phyloP scores from a whole-genome alignment of 2,113 vertebrate genomes.

The Lepisosteus osseus region DNA sequence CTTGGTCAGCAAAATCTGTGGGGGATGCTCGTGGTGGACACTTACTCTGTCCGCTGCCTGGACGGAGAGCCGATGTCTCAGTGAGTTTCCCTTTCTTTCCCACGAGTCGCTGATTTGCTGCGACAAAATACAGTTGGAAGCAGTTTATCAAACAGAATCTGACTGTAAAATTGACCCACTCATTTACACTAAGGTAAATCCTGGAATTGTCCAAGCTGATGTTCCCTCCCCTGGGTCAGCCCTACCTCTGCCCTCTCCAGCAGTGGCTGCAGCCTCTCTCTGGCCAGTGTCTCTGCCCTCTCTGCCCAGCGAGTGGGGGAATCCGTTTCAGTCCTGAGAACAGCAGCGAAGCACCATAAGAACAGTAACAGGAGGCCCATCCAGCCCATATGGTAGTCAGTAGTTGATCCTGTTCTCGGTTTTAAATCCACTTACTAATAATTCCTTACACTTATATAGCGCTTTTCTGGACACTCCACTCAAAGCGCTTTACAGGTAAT shows the following conservation, averaged over 20 bases:
- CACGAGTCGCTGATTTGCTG: conserved; percentile 40
- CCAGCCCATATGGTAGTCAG: no score
- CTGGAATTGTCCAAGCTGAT: no score
- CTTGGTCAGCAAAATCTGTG: no score
- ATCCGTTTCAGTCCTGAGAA: conserved; percentile 51
- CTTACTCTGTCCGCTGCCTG: conserved; percentile 47
- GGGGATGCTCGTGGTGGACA: neutral
- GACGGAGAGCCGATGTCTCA: conserved; percentile 38
- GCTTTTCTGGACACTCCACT: no score
- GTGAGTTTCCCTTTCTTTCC: conserved; percentile 27
- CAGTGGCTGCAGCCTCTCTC: conserved; percentile 46
- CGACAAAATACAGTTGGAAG: conserved; percentile 15
- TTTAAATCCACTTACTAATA: no score
- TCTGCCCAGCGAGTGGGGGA: conserved; percentile 51
- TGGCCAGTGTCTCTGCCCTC: conserved; percentile 46
- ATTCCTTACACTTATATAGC: no score
- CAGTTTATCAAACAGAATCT: neutral
- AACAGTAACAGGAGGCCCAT: neutral
- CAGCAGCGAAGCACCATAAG: conserved; percentile 26
- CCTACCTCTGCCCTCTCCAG: conserved; percentile 61
- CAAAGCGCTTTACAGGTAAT: no score
- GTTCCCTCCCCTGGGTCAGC: conserved; percentile 1
- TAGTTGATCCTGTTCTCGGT: no score
- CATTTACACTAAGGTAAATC: no score
- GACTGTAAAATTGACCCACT: no score